These are phyloP conservation scores for Hydra vulgaris DNA, from an alignment of 30 jellyfish, hydroid and myxozoan species.

Conservation along the genomic window DNA sequence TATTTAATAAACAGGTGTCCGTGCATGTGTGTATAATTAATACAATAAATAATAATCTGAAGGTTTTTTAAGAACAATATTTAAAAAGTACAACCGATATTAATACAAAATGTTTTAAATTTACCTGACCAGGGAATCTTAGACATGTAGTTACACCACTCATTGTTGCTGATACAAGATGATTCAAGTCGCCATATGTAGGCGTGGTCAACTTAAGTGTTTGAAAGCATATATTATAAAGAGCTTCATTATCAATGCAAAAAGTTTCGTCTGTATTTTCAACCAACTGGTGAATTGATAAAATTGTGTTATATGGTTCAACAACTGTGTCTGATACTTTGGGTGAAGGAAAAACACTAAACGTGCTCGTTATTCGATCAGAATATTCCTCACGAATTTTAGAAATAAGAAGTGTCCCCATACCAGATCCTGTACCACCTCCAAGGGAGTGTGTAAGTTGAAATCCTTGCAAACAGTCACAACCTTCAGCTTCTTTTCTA, in stretches of 20 bases:
- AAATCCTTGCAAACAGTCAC: constrained; percentile 88
- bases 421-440: constrained; percentile 94
- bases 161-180: constrained; percentile 88
- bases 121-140: constrained; percentile 93
- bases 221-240: constrained; percentile 78
- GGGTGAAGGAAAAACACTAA: constrained; percentile 91
- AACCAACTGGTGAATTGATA: constrained; percentile 82
- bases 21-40: too few species aligned
- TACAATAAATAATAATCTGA: neutral
- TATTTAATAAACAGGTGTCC: too few species aligned
- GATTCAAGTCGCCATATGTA: constrained; percentile 83
- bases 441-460: constrained; percentile 91
- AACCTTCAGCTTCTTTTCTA: constrained; percentile 67
- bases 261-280: constrained; percentile 90
- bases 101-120: neutral
- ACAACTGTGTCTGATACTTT: constrained; percentile 92
- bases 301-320: constrained; percentile 87
- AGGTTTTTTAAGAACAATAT: neutral
- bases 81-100: neutral
- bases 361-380: constrained; percentile 76
- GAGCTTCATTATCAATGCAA: constrained; percentile 93
- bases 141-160: constrained; percentile 91
- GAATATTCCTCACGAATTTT: constrained; percentile 92
- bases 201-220: constrained; percentile 86
- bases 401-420: constrained; percentile 89